phyloP scores from a whole-genome alignment of 2,797 vertebrate species.

The Cirrhinus mrigala region DNA sequence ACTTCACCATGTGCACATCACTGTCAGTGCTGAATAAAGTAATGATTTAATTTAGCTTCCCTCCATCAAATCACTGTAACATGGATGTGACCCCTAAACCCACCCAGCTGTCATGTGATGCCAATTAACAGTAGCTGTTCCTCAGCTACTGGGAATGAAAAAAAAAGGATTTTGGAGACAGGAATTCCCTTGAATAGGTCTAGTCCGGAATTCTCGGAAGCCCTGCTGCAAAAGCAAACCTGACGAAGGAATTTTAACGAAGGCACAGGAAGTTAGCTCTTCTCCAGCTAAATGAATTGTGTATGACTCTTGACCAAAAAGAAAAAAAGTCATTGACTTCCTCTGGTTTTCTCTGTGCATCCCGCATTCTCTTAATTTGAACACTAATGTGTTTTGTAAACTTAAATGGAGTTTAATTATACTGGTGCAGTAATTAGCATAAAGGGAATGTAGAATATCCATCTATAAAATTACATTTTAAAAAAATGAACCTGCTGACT shows the following conservation, averaged over 20 bases:
- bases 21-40: conserved; percentile 37
- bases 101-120: conserved; percentile 74
- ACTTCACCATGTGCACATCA: conserved; percentile 19
- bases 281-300: conserved; percentile 40
- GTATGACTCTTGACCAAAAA: conserved; percentile 37
- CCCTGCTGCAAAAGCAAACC: conserved; percentile 39
- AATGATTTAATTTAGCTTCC: conserved; percentile 46
- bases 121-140: conserved; percentile 70
- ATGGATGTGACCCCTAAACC: conserved; percentile 71
- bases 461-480: conserved; percentile 1
- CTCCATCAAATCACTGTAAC: conserved; percentile 65
- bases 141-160: conserved; percentile 50
- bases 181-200: conserved; percentile 51
- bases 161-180: conserved; percentile 18
- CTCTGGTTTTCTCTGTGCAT: not conserved
- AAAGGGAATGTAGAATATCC: not conserved
- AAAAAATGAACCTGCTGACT: not conserved
- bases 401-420: conserved; percentile 5
- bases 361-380: not conserved
- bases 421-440: conserved; percentile 6
- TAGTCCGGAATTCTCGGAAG: conserved; percentile 49
- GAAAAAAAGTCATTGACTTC: conserved; percentile 23
- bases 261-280: conserved; percentile 50
- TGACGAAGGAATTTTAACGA: conserved; percentile 54
- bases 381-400: conserved; percentile 17